These are phyloP conservation scores for Myxocyprinus asiaticus DNA, from an alignment of 2,113 vertebrate genomes.

Conservation along the genomic window DNA sequence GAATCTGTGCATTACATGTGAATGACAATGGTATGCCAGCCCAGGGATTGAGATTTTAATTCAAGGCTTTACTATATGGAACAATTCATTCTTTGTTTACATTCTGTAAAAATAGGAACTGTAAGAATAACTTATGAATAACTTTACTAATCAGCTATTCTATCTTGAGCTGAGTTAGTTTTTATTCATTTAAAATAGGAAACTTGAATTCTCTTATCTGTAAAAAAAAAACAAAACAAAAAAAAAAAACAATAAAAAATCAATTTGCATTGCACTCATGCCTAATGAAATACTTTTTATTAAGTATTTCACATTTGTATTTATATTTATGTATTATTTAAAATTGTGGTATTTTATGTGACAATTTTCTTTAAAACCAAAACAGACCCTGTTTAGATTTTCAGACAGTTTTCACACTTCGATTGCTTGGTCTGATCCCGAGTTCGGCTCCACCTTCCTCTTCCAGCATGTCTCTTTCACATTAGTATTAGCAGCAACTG, in stretches of 20 bases:
- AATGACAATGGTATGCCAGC: not conserved
- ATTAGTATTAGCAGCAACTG: too few species aligned
- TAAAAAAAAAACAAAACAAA: not conserved
- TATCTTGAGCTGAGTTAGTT: not conserved
- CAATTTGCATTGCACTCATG: too few species aligned
- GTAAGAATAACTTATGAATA: not conserved
- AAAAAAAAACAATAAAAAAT: too few species aligned
- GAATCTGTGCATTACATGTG: not conserved
- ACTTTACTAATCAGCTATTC: not conserved
- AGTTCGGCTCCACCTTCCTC: not conserved
- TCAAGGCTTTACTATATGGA: not conserved
- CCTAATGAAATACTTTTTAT: too few species aligned
- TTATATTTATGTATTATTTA: not conserved
- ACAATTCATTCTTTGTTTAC: not conserved
- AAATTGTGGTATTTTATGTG: constrained; percentile 3
- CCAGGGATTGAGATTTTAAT: not conserved
- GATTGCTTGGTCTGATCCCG: not conserved
- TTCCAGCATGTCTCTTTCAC: too few species aligned
- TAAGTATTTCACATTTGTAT: not conserved
- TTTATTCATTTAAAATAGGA: not conserved
- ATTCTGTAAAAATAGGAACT: not conserved
- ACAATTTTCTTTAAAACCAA: constrained; percentile 55
- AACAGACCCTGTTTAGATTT: constrained; percentile 57
- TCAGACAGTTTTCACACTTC: constrained; percentile 34
- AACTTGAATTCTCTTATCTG: not conserved